A percentile compares a stretch with the other conserved stretches of the same genome.
Conservation (phyloP, 2,797 vertebrate genomes). For the Gastrophryne carolinensis region DNA sequence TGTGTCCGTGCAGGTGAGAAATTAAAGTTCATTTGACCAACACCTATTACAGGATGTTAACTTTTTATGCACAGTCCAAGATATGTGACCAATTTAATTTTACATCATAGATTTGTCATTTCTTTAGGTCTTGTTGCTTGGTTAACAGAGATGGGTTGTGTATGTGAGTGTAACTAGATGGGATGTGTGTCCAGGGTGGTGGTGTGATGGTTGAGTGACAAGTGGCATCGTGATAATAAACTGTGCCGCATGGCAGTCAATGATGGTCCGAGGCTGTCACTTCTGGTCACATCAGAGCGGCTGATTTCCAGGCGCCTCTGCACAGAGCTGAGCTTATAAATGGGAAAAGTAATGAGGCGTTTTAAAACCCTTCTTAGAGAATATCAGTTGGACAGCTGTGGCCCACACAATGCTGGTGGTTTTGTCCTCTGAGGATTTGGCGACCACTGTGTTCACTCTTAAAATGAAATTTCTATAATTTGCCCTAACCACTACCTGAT, state of each 20-base stretch:
- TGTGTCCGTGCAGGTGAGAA: no score
- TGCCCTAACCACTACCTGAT: conserved; percentile 15
- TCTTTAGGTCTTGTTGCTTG: no score
- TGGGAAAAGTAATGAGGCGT: conserved; percentile 70
- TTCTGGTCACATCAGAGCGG: conserved; percentile 20
- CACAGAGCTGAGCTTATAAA: conserved; percentile 72
- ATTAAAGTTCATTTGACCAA: no score
- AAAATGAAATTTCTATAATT: conserved; percentile 47
- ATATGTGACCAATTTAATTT: no score
- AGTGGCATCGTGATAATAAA: conserved; percentile 22
- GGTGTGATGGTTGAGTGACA: neutral
- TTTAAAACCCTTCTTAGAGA: conserved; percentile 53
- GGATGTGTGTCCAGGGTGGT: neutral
- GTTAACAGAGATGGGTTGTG: no score
- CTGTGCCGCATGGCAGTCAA: neutral
- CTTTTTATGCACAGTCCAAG: no score
- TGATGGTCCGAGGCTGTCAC: conserved; percentile 22
- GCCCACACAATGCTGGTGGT: conserved; percentile 63
- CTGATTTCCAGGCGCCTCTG: conserved; percentile 73
- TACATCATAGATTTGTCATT: no score
- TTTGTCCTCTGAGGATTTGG: conserved; percentile 57
- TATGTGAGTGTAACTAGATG: neutral
- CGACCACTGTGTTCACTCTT: conserved; percentile 53
- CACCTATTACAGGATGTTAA: no score
- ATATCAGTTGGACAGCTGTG: conserved; percentile 78